Conservation (phyloP, 1,140 invertebrate genomes). For the Limonius californicus region DNA sequence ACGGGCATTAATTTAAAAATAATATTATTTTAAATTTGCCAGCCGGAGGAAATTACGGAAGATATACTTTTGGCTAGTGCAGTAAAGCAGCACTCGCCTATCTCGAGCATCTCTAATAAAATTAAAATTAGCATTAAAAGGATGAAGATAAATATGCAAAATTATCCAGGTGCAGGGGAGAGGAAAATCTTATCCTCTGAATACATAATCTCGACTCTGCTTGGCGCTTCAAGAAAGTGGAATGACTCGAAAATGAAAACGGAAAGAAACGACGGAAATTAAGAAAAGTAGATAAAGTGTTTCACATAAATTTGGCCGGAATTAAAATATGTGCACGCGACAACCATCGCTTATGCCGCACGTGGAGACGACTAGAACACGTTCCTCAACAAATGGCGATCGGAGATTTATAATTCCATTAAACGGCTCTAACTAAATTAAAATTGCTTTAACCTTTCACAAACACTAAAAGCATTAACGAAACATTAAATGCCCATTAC, state of each 20-base stretch:
- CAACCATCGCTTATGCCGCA: constrained; percentile 21
- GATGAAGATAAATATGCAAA: constrained; percentile 23
- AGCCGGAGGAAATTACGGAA: no score
- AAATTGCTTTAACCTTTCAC: no score
- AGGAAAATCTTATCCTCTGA: constrained; percentile 1
- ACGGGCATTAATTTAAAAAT: no score
- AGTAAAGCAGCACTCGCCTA: no score
- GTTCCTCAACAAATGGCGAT: constrained; percentile 7
- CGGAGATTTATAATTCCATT: constrained; percentile 18
- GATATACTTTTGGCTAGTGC: no score
- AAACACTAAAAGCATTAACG: no score
- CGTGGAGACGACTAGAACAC: constrained; percentile 20
- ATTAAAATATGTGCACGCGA: constrained; percentile 24
- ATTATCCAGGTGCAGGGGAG: constrained; percentile 14
- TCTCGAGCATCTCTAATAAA: background rate
- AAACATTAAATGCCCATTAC: no score
- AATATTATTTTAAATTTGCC: no score
- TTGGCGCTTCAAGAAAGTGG: constrained; percentile 13
- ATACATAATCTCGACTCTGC: constrained; percentile 14
- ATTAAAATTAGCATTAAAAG: constrained; percentile 10
- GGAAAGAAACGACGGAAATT: constrained; percentile 25
- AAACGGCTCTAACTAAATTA: background rate
- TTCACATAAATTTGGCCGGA: constrained; percentile 19
- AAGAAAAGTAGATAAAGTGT: constrained; percentile 22
- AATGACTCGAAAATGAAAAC: constrained; percentile 24